A percentile compares a stretch with the other conserved stretches of the same genome.
Evolutionary conservation across 2,113 vertebrate genomes (phyloP).

Genomic region (Oplegnathus fasciatus): DNA sequence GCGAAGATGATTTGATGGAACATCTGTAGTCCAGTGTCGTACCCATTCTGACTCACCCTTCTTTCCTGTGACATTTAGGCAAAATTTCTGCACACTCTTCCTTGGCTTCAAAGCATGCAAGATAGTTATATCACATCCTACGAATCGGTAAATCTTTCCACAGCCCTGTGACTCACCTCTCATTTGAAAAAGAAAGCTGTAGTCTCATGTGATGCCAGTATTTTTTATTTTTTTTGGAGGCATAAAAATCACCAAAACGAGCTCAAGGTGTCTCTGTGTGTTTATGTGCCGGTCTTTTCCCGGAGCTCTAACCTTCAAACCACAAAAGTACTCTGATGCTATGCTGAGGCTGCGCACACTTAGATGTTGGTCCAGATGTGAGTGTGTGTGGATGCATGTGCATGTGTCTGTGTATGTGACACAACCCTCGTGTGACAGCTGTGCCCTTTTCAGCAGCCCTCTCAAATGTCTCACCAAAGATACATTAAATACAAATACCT

Average conservation of each 20-base stretch:
- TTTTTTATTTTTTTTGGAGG: constrained; percentile 6
- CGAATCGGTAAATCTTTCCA: constrained; percentile 3
- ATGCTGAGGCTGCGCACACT: constrained; percentile 29
- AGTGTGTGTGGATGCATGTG: neutral
- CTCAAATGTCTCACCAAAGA: constrained; percentile 34
- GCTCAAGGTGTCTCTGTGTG: constrained; percentile 36
- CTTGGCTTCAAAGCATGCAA: neutral
- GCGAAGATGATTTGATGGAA: constrained; percentile 7
- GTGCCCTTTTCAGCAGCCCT: constrained; percentile 51
- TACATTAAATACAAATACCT: constrained; percentile 17
- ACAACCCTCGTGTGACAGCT: constrained; percentile 47
- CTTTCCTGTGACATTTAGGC: constrained; percentile 15
- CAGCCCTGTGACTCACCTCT: constrained; percentile 14
- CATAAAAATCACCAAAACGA: constrained; percentile 8
- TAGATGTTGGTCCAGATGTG: constrained; percentile 40
- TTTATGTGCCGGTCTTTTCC: constrained; percentile 36
- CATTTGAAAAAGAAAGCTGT: constrained; percentile 20
- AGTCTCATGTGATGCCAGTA: neutral
- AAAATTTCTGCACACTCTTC: constrained; percentile 4
- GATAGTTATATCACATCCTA: neutral
- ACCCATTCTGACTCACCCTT: constrained; percentile 9
- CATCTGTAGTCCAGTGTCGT: neutral
- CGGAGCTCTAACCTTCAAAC: constrained; percentile 44
- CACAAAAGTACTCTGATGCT: constrained; percentile 39
- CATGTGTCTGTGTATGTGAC: constrained; percentile 27